These are phyloP conservation scores for Sarotherodon lohbergeri DNA, from an alignment of 2,113 vertebrate species.

Conservation along the genomic window DNA sequence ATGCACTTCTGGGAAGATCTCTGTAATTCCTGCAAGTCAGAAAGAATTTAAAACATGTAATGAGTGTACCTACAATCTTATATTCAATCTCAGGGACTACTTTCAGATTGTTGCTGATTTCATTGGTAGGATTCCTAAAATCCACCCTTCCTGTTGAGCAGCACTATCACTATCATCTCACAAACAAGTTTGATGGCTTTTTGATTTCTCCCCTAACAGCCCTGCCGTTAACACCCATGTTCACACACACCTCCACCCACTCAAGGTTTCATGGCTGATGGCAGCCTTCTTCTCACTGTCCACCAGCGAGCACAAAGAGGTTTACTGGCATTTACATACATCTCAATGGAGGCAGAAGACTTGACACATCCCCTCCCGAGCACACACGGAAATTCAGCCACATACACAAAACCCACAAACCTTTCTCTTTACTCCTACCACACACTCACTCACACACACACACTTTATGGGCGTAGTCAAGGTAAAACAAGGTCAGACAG, in stretches of 20 bases:
- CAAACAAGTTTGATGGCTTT: conserved; percentile 70
- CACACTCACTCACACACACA: neutral
- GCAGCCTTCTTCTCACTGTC: conserved; percentile 55
- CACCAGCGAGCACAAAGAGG: conserved; percentile 59
- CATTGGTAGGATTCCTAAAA: neutral
- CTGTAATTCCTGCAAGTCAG: neutral
- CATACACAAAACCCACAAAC: neutral
- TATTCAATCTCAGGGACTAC: neutral
- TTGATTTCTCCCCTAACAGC: conserved; percentile 58
- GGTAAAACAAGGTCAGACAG: neutral
- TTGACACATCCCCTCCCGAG: conserved; percentile 2
- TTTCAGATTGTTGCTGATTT: neutral
- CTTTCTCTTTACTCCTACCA: neutral
- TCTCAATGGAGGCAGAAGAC: conserved; percentile 46
- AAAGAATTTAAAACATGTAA: neutral
- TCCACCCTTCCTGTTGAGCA: conserved; percentile 20
- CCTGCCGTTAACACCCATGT: conserved; percentile 62
- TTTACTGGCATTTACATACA: conserved; percentile 59
- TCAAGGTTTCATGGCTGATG: conserved; percentile 57
- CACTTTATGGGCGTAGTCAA: neutral
- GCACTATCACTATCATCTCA: conserved; percentile 35
- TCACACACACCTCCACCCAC: conserved; percentile 51
- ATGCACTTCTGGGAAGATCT: neutral
- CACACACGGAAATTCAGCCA: neutral
- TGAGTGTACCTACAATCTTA: neutral